phyloP scores from a whole-genome alignment of 2,113 vertebrate genomes.

The Phalacrocorax brasilianus region DNA sequence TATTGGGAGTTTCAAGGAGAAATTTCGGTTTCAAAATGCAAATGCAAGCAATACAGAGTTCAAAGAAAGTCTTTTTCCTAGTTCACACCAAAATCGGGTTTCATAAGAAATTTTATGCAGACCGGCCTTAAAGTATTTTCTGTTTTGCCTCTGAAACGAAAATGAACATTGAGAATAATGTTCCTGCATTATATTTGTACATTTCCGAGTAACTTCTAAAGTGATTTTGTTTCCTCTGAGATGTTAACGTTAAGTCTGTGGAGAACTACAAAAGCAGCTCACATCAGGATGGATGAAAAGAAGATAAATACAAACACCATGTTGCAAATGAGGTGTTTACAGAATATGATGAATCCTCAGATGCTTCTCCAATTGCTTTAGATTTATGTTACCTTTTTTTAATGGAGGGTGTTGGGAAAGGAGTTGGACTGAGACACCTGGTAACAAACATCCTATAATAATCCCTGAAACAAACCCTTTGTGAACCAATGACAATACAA shows the following conservation, averaged over 20 bases:
- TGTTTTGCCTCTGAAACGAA: constrained; percentile 37
- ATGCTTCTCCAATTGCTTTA: neutral
- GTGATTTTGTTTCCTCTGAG: neutral
- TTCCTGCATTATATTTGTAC: neutral
- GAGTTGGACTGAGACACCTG: neutral
- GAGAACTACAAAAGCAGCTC: constrained; percentile 36
- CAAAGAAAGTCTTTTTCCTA: constrained; percentile 20
- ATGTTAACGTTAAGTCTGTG: neutral
- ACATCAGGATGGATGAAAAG: neutral
- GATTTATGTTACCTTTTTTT: neutral
- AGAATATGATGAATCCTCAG: neutral
- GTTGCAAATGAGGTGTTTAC: constrained; percentile 29
- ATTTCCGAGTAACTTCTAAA: neutral
- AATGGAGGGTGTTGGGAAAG: neutral
- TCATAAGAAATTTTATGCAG: constrained; percentile 6
- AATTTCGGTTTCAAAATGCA: constrained; percentile 45
- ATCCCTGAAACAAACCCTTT: neutral
- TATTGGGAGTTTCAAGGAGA: constrained; percentile 32
- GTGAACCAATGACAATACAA: neutral
- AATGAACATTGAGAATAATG: neutral
- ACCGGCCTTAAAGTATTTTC: neutral
- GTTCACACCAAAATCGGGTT: neutral
- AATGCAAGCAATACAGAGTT: constrained; percentile 23
- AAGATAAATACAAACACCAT: constrained; percentile 3
- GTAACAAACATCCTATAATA: neutral